These are phyloP conservation scores for Cavia aperea DNA, from an alignment of 2,113 vertebrate genomes.

Conservation along the genomic window DNA sequence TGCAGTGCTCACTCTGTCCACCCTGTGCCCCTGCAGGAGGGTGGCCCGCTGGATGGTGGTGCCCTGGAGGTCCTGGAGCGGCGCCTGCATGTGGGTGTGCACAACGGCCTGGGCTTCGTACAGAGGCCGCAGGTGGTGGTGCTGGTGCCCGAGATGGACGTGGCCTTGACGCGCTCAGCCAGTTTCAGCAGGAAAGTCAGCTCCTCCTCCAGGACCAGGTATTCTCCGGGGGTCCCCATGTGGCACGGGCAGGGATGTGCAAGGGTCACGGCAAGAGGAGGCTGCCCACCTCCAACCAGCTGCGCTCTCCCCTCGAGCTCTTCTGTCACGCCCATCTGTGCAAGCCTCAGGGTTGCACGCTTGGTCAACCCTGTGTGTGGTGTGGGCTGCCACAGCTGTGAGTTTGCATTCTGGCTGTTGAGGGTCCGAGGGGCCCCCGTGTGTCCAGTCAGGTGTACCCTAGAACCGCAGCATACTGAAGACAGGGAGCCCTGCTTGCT, in stretches of 20 bases:
- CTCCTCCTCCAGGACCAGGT: conserved; percentile 74
- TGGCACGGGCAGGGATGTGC: accelerated
- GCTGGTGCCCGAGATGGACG: conserved; percentile 75
- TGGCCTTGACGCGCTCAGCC: conserved; percentile 48
- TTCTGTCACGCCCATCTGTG: accelerated
- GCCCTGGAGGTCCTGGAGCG: conserved; percentile 84
- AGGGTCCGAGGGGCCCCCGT: not conserved
- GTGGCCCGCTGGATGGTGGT: conserved; percentile 4
- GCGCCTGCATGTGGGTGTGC: conserved; percentile 87
- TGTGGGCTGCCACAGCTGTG: not conserved
- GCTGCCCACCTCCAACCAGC: accelerated
- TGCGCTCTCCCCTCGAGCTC: not conserved
- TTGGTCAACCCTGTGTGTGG: not conserved
- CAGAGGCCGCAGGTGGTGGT: conserved; percentile 87
- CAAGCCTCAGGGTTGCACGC: not conserved
- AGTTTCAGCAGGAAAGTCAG: conserved; percentile 69
- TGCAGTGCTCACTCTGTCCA: not conserved
- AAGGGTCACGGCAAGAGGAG: accelerated
- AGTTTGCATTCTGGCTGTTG: not conserved
- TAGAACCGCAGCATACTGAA: accelerated
- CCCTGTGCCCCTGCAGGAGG: conserved; percentile 69
- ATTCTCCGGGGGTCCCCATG: not conserved
- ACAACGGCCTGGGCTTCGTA: conserved; percentile 89
- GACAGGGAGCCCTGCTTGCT: accelerated
- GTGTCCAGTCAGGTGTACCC: accelerated